Base-by-base conservation (phyloP, 2,888 invertebrate species). In the Amorpha juglandis region DNA sequence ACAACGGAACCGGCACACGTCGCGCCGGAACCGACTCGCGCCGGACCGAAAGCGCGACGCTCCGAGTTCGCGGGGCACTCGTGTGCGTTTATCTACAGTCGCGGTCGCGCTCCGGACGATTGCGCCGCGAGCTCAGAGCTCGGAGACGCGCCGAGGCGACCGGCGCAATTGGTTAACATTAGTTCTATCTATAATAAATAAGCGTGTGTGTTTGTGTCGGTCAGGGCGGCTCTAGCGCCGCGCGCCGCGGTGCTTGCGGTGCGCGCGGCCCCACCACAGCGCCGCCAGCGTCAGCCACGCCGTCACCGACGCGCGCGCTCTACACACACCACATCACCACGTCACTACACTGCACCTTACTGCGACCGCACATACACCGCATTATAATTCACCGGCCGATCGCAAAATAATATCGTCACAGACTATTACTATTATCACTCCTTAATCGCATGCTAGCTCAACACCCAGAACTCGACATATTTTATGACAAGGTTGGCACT, bases 191-290 rank as follows among this genome's bases (percentile, higher is more conserved):
- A 92, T 87, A 90, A 90, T 91, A 89, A 91, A 90, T 91, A 90
- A 78, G 78, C 80, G 78, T 75, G 71, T 68, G 73, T 51, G 70
- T 58, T 55, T 63, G 74, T 68, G 71, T 68, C 67, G 85, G 83
- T 92, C 92, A 92, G 88, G 92, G 93, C 81, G 93, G 93, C 84
- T 93, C 92, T 90, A 92, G 87, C 86, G 92, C 92, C 93, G 92
- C 87, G 92, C 93, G 90, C 93, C 93, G 89, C 93, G 93, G 83
- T 93, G 93, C 90, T 93, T 93, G 91, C 93, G 92, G 87, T 93
- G 93, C 81, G 87, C 89, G 83, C 84, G 80, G 73, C 83, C 86
- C 88, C 84, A 77, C 87, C 82, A 84, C 88, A 82, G 80, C 89
- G 87, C 86, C 87, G 83, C 80, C 87, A 87, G 86, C 87, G 86